Percentiles rank a stretch among this genome's conserved stretches.
These are phyloP conservation scores for Cryptoleucopteryx plumbea DNA, from an alignment of 2,113 vertebrate species.

Conservation along the genomic window DNA sequence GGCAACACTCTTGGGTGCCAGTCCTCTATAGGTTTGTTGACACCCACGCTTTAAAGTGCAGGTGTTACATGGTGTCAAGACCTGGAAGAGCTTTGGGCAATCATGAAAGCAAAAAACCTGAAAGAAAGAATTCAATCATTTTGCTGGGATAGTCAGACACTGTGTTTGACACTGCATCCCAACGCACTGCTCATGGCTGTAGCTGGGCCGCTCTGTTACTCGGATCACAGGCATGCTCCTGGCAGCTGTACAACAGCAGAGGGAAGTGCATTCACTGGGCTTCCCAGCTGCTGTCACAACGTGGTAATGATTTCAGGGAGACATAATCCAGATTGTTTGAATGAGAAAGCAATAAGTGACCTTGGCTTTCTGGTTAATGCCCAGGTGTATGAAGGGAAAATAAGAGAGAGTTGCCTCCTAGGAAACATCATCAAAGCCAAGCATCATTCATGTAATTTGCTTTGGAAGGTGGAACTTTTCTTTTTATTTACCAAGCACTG, in stretches of 20 bases:
- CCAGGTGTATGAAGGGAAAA: slow-evolving; percentile 38
- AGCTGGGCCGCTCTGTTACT: background rate
- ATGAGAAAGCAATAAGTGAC: slow-evolving; percentile 39
- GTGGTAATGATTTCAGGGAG: slow-evolving; percentile 16
- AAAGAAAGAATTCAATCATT: background rate
- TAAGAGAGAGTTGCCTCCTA: background rate
- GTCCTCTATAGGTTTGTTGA: background rate
- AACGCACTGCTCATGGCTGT: rapidly evolving
- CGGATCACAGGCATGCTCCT: background rate
- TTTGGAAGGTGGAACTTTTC: slow-evolving; percentile 3
- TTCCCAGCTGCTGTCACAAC: slow-evolving; percentile 21
- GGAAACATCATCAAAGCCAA: slow-evolving; percentile 20
- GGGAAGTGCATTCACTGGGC: background rate
- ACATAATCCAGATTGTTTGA: slow-evolving; percentile 9
- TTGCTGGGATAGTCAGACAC: rapidly evolving
- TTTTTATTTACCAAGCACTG: slow-evolving; percentile 10
- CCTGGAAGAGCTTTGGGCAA: background rate
- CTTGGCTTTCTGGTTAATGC: slow-evolving; percentile 41
- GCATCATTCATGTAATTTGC: slow-evolving; percentile 8
- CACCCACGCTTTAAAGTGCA: background rate
- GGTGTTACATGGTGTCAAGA: rapidly evolving
- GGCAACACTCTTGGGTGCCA: background rate
- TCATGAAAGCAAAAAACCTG: background rate
- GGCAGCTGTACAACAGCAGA: background rate
- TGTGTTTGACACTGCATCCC: background rate